Conservation (phyloP, 2,113 vertebrate species). For the Oryzias melastigma region DNA sequence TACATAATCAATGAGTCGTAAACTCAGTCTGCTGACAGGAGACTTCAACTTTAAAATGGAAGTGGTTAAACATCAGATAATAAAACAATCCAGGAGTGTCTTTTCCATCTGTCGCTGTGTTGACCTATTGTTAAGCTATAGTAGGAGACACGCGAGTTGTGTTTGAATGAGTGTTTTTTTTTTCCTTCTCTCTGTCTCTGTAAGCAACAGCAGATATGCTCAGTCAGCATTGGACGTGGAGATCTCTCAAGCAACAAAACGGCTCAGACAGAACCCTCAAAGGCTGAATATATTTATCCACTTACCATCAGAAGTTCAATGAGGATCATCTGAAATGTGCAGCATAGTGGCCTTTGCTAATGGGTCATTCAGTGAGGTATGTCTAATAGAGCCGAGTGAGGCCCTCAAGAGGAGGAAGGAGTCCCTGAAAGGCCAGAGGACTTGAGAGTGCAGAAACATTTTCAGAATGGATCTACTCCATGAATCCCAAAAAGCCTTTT, state of each 20-base stretch:
- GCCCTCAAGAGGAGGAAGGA: slow-evolving; percentile 8
- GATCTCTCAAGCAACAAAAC: not conserved
- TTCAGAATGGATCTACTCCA: slow-evolving; percentile 45
- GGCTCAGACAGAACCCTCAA: slow-evolving; percentile 9
- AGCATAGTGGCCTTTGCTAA: not conserved
- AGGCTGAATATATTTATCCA: not conserved
- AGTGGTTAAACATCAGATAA: slow-evolving; percentile 1
- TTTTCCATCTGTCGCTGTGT: not conserved
- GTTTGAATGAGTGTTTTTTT: no score
- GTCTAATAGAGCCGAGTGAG: slow-evolving; percentile 1
- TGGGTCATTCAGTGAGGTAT: slow-evolving; percentile 3
- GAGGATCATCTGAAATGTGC: not conserved
- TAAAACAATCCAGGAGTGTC: not conserved
- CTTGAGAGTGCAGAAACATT: slow-evolving; percentile 11
- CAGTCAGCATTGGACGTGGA: not conserved
- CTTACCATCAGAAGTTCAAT: not conserved
- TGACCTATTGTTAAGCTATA: not conserved
- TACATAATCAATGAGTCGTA: slow-evolving; percentile 33
- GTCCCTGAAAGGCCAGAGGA: slow-evolving; percentile 23
- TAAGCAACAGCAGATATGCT: not conserved
- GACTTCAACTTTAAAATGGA: not conserved
- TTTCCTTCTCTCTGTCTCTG: not conserved
- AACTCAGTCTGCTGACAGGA: slow-evolving; percentile 14
- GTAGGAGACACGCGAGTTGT: no score
- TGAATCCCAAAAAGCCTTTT: slow-evolving; percentile 54